Evolutionary conservation across 2,113 vertebrate species (phyloP).

Genomic region (Brachionichthys hirsutus): DNA sequence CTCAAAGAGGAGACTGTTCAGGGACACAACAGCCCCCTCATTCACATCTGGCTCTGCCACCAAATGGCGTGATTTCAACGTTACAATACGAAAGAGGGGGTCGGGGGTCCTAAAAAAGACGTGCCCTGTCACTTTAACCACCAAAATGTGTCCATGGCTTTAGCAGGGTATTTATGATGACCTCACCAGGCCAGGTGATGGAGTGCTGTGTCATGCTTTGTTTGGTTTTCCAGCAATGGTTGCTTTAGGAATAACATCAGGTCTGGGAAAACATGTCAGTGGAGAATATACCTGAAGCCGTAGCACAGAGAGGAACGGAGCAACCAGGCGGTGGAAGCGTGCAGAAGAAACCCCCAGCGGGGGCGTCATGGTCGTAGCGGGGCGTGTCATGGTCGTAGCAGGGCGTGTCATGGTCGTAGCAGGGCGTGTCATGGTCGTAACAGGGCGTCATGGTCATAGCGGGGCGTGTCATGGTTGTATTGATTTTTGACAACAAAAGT

Average conservation of each 20-base stretch:
- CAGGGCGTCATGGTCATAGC: too few relatives aligned
- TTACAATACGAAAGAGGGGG: slow-evolving; percentile 54
- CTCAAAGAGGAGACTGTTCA: slow-evolving; percentile 67
- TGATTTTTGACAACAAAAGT: too few relatives aligned
- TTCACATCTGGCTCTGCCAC: slow-evolving; percentile 48
- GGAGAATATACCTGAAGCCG: slow-evolving; percentile 29
- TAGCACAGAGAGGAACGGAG: neutral
- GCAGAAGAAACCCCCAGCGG: slow-evolving; percentile 30
- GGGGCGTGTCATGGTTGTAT: too few relatives aligned
- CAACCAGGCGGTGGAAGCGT: slow-evolving; percentile 10
- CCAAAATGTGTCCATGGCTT: slow-evolving; percentile 35
- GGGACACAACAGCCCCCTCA: slow-evolving; percentile 53
- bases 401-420: too few relatives aligned
- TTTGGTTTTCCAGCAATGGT: slow-evolving; percentile 66
- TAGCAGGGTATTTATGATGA: slow-evolving; percentile 47
- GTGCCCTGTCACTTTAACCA: slow-evolving; percentile 53
- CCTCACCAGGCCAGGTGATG: slow-evolving; percentile 60
- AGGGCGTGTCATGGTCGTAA: too few relatives aligned
- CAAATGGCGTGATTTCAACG: slow-evolving; percentile 61
- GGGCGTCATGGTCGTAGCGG: too few relatives aligned
- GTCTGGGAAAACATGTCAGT: slow-evolving; percentile 56
- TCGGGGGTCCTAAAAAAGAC: slow-evolving; percentile 55
- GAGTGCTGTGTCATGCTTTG: slow-evolving; percentile 62
- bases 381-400: too few relatives aligned
- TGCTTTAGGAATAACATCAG: slow-evolving; percentile 46